Base-by-base conservation (phyloP, 2,888 invertebrate species). In the Megalurothrips usitatus region DNA sequence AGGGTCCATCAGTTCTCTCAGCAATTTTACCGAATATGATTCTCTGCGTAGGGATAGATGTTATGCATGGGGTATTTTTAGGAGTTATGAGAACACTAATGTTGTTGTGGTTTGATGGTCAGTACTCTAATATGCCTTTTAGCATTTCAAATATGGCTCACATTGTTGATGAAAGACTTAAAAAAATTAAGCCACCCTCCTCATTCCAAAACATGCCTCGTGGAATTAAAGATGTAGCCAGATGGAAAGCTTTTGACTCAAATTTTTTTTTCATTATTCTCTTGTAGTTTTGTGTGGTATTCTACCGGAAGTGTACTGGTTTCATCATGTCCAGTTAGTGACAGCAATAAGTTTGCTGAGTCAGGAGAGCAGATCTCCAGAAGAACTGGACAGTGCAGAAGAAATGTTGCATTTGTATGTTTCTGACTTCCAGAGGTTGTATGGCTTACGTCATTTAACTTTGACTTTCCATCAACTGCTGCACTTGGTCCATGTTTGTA, bases 191-290 rank as follows among this genome's bases (percentile, higher is more conserved):
- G n/a, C 58, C 58, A 19, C 58, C 58, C 6, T 58, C 14, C 4
- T 58, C 58, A 19, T 58, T 58, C 17, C 17, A 58, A 19, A 10
- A n/a, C 1, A 6, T 58, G 8, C 14, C n/a, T 4, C 17, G 17
- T 17, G 6, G 58, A 6, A 58, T 58, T 0, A 58, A 58, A 17
- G n/a, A 58, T 3, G 23, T 80, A 26, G 58, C 79, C 4, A 82
- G 84, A 80, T 84, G 83, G 83, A 84, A 85, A 82, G 84, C 83
- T 0, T 81, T 81, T 9, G 84, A 84, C 34, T 81, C 83, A 1
- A 84, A 83, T 84, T 82, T 78, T 81, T 80, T 84, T 17, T 82
- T 11, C 79, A 83, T 58, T 84, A 83, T 80, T 84, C 83, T 14
- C 19, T 84, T 58, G 83, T 83, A 14, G 49, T 84, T 63, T 75